phyloP scores from a whole-genome alignment of 2,888 invertebrate species.

The Morpho achilles region DNA sequence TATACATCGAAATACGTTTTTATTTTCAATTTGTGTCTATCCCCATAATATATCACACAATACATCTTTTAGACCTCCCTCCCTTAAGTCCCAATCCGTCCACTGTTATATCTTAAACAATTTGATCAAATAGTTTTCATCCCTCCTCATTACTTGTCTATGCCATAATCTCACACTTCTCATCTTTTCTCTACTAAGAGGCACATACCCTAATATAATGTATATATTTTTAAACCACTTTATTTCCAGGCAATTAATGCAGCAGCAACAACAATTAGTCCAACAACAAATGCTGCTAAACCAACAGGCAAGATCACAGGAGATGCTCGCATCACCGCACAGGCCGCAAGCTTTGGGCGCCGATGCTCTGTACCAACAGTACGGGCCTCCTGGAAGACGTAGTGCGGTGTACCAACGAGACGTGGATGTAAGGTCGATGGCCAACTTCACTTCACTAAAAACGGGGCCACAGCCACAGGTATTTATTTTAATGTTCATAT shows the following conservation, averaged over 20 bases:
- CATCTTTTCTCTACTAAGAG: no score
- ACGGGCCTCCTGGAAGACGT: constrained; percentile 64
- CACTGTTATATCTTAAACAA: no score
- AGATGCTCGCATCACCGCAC: constrained; percentile 71
- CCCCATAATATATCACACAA: no score
- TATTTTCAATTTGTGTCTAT: neutral
- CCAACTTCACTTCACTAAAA: constrained; percentile 69
- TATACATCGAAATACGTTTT: neutral
- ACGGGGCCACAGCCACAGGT: constrained; percentile 64
- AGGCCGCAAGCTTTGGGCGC: constrained; percentile 64
- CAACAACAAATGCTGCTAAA: constrained; percentile 73
- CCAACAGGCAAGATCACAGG: constrained; percentile 78
- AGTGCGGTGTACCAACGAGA: constrained; percentile 70
- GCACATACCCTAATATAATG: no score
- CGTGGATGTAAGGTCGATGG: constrained; percentile 65
- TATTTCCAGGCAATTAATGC: constrained; percentile 57
- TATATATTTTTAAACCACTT: neutral
- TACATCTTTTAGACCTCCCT: no score
- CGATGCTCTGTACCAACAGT: constrained; percentile 72
- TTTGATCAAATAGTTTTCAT: no score
- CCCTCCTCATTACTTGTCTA: no score
- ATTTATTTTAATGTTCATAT: neutral
- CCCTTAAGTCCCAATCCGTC: no score
- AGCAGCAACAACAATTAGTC: constrained; percentile 73
- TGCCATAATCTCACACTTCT: no score